Percentiles rank a stretch among this genome's conserved stretches.
These are phyloP conservation scores for Centroberyx gerrardi DNA, from an alignment of 2,797 vertebrate genomes.

Conservation along the genomic window DNA sequence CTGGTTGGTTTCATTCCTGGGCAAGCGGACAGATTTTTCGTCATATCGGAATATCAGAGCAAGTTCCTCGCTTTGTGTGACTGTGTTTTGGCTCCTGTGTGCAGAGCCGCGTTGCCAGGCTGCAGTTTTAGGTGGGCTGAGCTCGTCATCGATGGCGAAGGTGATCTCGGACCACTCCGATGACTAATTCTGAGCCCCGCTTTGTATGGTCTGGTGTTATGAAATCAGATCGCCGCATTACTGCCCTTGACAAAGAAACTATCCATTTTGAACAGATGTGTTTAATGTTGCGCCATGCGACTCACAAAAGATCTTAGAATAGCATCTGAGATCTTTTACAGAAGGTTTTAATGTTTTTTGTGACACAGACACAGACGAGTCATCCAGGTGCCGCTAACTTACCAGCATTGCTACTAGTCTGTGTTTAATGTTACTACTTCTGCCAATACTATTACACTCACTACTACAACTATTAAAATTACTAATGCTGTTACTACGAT, in stretches of 20 bases:
- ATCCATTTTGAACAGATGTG: constrained; percentile 30
- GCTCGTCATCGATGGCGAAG: background rate
- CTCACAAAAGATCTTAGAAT: constrained; percentile 16
- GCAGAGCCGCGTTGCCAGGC: constrained; percentile 15
- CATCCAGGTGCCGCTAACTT: constrained; percentile 32
- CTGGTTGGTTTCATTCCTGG: constrained; percentile 15
- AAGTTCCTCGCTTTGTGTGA: background rate
- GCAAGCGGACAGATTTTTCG: constrained; percentile 18
- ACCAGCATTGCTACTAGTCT: constrained; percentile 2
- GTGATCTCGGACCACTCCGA: constrained; percentile 20
- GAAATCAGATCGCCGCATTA: constrained; percentile 27
- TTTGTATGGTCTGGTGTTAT: constrained; percentile 33
- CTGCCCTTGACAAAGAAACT: constrained; percentile 30
- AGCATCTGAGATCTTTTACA: constrained; percentile 32
- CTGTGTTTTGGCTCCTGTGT: constrained; percentile 19
- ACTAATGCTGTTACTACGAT: too few relatives aligned
- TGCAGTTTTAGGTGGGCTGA: constrained; percentile 50
- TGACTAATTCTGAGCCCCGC: constrained; percentile 46
- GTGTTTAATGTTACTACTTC: too few relatives aligned
- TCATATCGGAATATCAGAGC: constrained; percentile 26
- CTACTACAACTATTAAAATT: too few relatives aligned
- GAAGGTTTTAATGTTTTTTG: constrained; percentile 17
- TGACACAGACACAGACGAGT: background rate
- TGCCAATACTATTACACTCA: too few relatives aligned
- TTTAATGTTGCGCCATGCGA: constrained; percentile 26